Conservation (phyloP, 2,888 invertebrate genomes). For the Pollenia labialis region DNA sequence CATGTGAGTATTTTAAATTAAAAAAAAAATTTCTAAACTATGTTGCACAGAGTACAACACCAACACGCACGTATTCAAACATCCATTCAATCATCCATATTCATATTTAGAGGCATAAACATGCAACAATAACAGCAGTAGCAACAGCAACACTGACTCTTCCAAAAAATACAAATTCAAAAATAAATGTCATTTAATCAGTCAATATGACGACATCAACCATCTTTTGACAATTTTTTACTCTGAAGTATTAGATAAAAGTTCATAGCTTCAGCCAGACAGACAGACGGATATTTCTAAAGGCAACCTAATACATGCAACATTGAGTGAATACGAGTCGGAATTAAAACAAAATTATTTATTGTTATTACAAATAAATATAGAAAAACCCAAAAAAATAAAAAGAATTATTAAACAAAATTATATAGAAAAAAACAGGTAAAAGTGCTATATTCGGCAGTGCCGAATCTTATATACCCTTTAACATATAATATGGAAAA, state of each 20-base stretch:
- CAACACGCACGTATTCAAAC: slow-evolving; percentile 21
- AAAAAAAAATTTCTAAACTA: slow-evolving; percentile 52
- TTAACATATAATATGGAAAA: too few species aligned
- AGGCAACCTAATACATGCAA: slow-evolving; percentile 31
- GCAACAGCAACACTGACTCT: neutral
- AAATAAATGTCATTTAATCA: slow-evolving; percentile 77
- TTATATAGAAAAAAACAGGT: slow-evolving; percentile 26
- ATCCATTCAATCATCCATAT: slow-evolving; percentile 11
- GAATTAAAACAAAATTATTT: slow-evolving; percentile 42
- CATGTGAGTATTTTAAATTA: slow-evolving; percentile 59
- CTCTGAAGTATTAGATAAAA: slow-evolving; percentile 29
- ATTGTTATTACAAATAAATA: slow-evolving; percentile 45
- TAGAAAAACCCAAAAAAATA: neutral
- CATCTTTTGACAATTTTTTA: slow-evolving; percentile 72
- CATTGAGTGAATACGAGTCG: slow-evolving; percentile 54
- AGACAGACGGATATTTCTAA: neutral
- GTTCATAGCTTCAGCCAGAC: slow-evolving; percentile 9
- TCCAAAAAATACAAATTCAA: slow-evolving; percentile 39
- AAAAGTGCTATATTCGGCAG: neutral
- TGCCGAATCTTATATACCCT: too few species aligned
- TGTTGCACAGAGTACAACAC: slow-evolving; percentile 43
- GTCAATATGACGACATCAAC: slow-evolving; percentile 77
- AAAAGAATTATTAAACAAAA: slow-evolving; percentile 42
- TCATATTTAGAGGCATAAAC: slow-evolving; percentile 10
- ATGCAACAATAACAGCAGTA: slow-evolving; percentile 22